Conservation (phyloP, 2,113 vertebrate genomes). For the Sander lucioperca region DNA sequence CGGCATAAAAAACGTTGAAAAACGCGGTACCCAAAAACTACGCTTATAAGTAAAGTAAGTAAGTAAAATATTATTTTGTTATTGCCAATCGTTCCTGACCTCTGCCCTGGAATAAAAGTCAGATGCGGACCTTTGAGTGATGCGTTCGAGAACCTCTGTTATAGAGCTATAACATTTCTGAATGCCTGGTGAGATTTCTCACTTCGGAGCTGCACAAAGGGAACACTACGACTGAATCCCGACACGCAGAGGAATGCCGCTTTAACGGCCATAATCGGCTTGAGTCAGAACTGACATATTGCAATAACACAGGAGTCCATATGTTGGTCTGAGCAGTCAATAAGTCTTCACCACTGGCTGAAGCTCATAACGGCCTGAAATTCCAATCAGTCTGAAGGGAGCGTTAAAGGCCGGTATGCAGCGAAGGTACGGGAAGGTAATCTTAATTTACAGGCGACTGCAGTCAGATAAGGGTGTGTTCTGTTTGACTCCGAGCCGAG, state of each 20-base stretch:
- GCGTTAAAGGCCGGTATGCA: slow-evolving; percentile 35
- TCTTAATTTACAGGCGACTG: not conserved
- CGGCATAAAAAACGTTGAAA: too few species aligned
- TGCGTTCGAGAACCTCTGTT: too few species aligned
- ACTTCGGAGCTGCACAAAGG: not conserved
- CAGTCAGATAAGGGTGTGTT: slow-evolving; percentile 9
- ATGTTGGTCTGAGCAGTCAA: slow-evolving; percentile 37
- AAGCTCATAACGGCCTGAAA: not conserved
- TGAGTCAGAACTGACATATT: slow-evolving; percentile 41
- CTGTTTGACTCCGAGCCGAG: not conserved
- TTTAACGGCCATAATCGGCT: not conserved
- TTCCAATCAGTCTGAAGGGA: slow-evolving; percentile 56
- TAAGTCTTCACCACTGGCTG: slow-evolving; percentile 38
- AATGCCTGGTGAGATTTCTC: not conserved
- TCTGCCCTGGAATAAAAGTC: too few species aligned
- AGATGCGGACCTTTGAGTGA: too few species aligned
- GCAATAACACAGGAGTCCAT: slow-evolving; percentile 56
- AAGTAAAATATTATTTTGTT: too few species aligned
- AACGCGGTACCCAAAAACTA: too few species aligned
- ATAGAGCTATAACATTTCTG: too few species aligned
- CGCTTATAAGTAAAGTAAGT: too few species aligned
- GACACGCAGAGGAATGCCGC: not conserved
- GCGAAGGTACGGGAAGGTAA: not conserved
- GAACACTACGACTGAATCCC: not conserved
- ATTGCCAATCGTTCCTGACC: too few species aligned